Conservation (phyloP, 2,113 vertebrate species). For the Lanius ludovicianus region DNA sequence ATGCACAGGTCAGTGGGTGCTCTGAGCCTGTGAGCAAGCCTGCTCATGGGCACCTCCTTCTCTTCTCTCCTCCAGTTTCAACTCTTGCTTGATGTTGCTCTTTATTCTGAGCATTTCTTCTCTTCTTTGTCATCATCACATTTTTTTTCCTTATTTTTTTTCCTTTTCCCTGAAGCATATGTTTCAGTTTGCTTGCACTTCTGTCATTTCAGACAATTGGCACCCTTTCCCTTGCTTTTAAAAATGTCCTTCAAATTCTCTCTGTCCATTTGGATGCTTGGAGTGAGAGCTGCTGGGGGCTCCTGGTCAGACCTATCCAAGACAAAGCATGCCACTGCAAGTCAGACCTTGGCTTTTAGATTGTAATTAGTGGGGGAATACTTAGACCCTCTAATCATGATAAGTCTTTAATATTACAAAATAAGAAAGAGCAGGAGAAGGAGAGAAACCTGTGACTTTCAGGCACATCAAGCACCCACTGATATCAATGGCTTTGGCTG, state of each 20-base stretch:
- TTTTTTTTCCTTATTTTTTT: not conserved
- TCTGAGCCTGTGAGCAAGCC: not conserved
- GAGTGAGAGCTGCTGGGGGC: not conserved
- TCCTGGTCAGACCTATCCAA: not conserved
- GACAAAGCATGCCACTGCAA: rapidly evolving
- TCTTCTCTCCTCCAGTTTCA: not conserved
- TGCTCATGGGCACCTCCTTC: not conserved
- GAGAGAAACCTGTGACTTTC: not conserved
- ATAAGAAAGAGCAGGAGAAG: not conserved
- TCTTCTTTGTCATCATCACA: not conserved
- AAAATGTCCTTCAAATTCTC: not conserved
- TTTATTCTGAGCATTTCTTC: not conserved
- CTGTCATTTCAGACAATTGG: not conserved
- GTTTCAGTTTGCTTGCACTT: not conserved
- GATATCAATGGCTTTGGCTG: not conserved
- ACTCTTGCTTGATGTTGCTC: not conserved
- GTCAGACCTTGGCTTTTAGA: not conserved
- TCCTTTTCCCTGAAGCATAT: rapidly evolving
- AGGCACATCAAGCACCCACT: not conserved
- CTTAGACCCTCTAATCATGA: not conserved
- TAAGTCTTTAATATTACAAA: not conserved
- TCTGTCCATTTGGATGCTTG: not conserved
- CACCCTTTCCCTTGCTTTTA: not conserved
- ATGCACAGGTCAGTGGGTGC: not conserved
- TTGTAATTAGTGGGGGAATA: not conserved